Conservation (phyloP, 1,140 invertebrate species). For the Drosophila pseudoobscura region DNA sequence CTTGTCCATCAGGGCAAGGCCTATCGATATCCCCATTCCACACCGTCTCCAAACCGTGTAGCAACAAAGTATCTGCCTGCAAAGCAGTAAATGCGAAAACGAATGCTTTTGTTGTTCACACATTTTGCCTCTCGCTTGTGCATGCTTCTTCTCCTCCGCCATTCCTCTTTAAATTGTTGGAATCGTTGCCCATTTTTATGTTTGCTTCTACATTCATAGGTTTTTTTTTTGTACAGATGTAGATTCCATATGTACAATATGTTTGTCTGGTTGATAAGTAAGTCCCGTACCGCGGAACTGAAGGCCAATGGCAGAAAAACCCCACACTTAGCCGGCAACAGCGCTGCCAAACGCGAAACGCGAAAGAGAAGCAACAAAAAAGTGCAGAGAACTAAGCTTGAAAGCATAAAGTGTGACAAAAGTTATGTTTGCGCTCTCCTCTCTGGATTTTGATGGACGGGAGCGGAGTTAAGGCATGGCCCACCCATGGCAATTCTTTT, state of each 20-base stretch:
- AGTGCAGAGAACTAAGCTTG: constrained; percentile 22
- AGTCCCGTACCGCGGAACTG: constrained; percentile 24
- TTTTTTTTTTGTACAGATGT: constrained; percentile 1
- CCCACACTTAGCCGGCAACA: constrained; percentile 28
- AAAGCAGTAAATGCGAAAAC: constrained; percentile 11
- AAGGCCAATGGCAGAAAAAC: constrained; percentile 52
- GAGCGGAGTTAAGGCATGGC: constrained; percentile 22
- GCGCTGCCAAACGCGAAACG: constrained; percentile 4
- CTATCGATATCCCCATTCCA: constrained; percentile 36
- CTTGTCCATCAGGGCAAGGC: constrained; percentile 38
- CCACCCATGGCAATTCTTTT: too few relatives aligned
- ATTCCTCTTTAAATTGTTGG: constrained; percentile 3
- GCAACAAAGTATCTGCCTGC: constrained; percentile 34
- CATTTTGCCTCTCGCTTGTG: neutral
- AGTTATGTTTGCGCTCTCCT: constrained; percentile 17
- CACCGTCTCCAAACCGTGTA: constrained; percentile 23
- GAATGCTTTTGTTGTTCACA: neutral
- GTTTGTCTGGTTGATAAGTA: constrained; percentile 17
- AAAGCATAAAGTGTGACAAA: constrained; percentile 42
- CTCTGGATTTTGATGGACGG: constrained; percentile 12
- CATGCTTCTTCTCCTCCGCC: neutral
- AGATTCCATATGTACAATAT: constrained; percentile 1
- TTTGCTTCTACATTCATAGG: neutral
- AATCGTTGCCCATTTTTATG: constrained; percentile 18
- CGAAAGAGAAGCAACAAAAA: constrained; percentile 35